Percentiles rank a stretch among this genome's conserved stretches.
Conservation (phyloP, 2,113 vertebrate species). For the Scatophagus argus region DNA sequence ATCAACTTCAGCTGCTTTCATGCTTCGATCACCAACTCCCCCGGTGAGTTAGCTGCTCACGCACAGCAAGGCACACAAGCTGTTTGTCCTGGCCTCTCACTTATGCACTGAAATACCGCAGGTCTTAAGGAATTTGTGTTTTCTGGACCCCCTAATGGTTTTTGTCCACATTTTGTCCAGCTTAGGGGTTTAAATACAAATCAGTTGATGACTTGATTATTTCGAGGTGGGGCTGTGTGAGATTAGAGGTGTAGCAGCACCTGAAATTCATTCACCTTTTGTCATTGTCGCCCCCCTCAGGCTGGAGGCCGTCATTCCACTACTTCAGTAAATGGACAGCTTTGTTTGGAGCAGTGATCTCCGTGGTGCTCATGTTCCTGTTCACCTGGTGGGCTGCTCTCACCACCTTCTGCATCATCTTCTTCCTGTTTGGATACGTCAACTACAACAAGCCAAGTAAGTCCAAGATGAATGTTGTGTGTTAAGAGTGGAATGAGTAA, state of each 20-base stretch:
- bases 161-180: too few species aligned
- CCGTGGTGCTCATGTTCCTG: conserved; percentile 84
- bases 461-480: background rate
- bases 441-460: conserved; percentile 84
- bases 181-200: too few species aligned
- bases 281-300: conserved; percentile 45
- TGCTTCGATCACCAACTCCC: conserved; percentile 83
- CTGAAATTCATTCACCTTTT: background rate
- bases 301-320: conserved; percentile 83
- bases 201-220: too few species aligned
- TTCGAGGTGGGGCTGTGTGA: too few species aligned
- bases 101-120: too few species aligned
- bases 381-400: conserved; percentile 86
- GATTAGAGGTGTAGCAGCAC: too few species aligned
- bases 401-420: conserved; percentile 75
- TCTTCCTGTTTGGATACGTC: conserved; percentile 82
- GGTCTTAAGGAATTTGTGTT: too few species aligned
- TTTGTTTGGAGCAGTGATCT: conserved; percentile 80
- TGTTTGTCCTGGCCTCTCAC: too few species aligned
- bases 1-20: conserved; percentile 89
- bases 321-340: conserved; percentile 83
- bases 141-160: too few species aligned
- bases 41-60: conserved; percentile 68
- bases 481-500: background rate
- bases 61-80: background rate